phyloP scores from a whole-genome alignment of 2,888 invertebrate species.

The Leptinotarsa haldemani region DNA sequence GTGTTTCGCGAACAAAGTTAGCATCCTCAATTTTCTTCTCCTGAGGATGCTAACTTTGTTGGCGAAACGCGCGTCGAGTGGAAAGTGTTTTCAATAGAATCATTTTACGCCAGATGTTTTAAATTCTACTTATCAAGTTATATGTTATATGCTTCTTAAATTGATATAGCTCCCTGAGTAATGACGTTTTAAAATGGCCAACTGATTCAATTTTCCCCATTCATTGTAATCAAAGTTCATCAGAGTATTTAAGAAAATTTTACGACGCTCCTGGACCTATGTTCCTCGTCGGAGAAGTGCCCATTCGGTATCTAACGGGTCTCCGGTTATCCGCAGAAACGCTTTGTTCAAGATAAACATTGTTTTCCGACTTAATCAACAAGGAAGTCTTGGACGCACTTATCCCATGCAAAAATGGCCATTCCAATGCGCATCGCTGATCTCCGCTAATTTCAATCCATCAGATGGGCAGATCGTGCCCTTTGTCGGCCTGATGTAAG shows the following conservation, averaged over 20 bases:
- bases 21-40: too few relatives aligned
- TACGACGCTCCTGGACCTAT: background rate
- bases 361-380: conserved; percentile 28
- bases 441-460: conserved; percentile 11
- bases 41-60: too few relatives aligned
- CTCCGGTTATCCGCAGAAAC: conserved; percentile 27
- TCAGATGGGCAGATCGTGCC: conserved; percentile 7
- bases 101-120: too few relatives aligned
- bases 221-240: too few relatives aligned
- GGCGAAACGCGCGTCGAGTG: too few relatives aligned
- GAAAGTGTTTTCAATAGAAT: too few relatives aligned
- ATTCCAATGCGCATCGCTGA: conserved; percentile 18
- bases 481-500: conserved; percentile 1
- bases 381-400: conserved; percentile 25
- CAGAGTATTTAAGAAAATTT: background rate
- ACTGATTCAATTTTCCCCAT: too few relatives aligned
- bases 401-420: conserved; percentile 15
- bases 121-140: too few relatives aligned
- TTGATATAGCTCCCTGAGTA: too few relatives aligned
- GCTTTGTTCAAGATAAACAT: conserved; percentile 33
- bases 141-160: too few relatives aligned
- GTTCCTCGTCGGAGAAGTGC: conserved; percentile 11
- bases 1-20: too few relatives aligned
- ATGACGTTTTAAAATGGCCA: too few relatives aligned
- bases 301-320: conserved; percentile 20